phyloP scores from a whole-genome alignment of 2,797 vertebrate species.

The Echeneis naucrates region DNA sequence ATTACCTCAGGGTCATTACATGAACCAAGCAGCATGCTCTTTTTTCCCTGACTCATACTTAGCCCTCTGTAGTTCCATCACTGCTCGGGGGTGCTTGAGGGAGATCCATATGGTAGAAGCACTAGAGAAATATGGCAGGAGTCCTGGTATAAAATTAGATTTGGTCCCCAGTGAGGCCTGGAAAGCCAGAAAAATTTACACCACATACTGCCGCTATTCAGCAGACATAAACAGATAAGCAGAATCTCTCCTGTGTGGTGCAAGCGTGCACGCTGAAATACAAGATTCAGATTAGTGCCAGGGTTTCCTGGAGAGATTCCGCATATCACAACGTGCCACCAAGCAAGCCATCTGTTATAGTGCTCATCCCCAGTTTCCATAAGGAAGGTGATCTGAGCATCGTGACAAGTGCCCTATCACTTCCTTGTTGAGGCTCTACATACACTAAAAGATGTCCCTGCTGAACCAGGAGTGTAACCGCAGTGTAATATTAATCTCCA shows the following conservation, averaged over 20 bases:
- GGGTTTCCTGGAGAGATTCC: conserved; percentile 53
- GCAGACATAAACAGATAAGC: neutral
- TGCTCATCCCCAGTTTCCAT: conserved; percentile 19
- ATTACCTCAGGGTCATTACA: conserved; percentile 6
- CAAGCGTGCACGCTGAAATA: conserved; percentile 10
- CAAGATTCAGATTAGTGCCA: conserved; percentile 33
- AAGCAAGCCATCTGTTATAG: conserved; percentile 69
- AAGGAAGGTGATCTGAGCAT: conserved; percentile 36
- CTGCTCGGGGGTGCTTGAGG: conserved; percentile 22
- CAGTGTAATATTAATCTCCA: neutral
- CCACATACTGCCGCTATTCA: neutral
- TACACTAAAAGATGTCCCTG: neutral
- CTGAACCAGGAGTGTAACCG: conserved; percentile 3
- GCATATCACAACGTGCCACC: conserved; percentile 52
- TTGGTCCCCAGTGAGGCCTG: neutral
- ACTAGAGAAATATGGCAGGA: conserved; percentile 4
- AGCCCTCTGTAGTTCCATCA: neutral
- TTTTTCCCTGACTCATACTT: neutral
- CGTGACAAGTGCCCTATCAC: neutral
- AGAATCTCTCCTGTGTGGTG: conserved; percentile 7
- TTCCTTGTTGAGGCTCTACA: neutral
- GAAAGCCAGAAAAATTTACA: conserved; percentile 4
- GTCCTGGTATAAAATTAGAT: conserved; percentile 17
- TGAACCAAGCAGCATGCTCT: neutral
- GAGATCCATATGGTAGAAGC: conserved; percentile 22